These are phyloP conservation scores for Slavum lentiscoides DNA, from an alignment of 2,888 invertebrate genomes.

Conservation along the genomic window DNA sequence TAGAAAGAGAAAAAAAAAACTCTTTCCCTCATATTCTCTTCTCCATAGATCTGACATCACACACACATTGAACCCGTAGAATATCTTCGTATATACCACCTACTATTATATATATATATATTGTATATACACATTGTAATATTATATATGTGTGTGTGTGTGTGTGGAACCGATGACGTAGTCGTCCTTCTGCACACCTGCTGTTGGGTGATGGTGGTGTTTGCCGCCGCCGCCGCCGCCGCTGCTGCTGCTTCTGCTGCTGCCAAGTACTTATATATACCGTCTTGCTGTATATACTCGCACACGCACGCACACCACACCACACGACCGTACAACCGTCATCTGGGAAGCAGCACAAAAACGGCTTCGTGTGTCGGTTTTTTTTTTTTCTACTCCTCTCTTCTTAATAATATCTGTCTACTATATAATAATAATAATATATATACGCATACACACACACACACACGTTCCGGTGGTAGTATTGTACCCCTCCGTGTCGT, in stretches of 20 bases:
- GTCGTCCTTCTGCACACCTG: conserved; percentile 49
- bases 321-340: conserved; percentile 20
- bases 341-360: conserved; percentile 51
- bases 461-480: conserved; percentile 19
- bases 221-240: neutral
- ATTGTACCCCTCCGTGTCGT: conserved; percentile 29
- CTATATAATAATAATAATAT: neutral
- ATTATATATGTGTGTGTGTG: neutral
- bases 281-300: too few relatives aligned
- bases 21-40: conserved; percentile 14
- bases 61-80: neutral
- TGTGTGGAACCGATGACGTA: conserved; percentile 34
- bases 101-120: conserved; percentile 5
- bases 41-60: conserved; percentile 31
- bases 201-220: conserved; percentile 9
- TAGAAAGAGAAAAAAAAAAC: neutral
- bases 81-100: conserved; percentile 3
- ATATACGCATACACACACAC: too few relatives aligned
- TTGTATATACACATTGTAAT: conserved; percentile 8
- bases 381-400: neutral
- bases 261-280: conserved; percentile 29
- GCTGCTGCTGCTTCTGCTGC: too few relatives aligned
- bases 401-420: conserved; percentile 30
- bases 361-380: conserved; percentile 47
- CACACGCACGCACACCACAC: neutral